Conservation (phyloP, 2,888 invertebrate genomes). For the Dione vanillae region DNA sequence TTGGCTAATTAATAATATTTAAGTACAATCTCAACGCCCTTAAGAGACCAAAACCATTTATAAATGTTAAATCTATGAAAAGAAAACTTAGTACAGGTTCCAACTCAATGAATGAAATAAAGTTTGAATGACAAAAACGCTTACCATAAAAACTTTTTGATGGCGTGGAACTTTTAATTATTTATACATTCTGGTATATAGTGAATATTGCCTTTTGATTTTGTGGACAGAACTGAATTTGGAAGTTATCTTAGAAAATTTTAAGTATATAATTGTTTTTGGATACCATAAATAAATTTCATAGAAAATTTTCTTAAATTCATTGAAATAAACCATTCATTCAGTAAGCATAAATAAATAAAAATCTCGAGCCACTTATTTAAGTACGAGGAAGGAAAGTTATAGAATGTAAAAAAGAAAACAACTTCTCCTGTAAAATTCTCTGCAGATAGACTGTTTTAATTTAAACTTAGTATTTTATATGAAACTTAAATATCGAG, state of each 20-base stretch:
- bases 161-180: constrained; percentile 9
- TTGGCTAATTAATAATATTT: not conserved
- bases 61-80: constrained; percentile 12
- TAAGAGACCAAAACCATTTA: constrained; percentile 6
- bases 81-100: constrained; percentile 13
- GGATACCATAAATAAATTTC: too few relatives aligned
- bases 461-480: constrained; percentile 21
- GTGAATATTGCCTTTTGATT: not conserved
- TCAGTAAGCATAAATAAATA: not conserved
- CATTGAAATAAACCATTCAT: not conserved
- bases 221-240: not conserved
- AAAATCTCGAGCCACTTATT: not conserved
- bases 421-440: not conserved
- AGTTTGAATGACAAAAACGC: constrained; percentile 18
- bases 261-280: too few relatives aligned
- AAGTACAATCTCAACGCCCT: not conserved
- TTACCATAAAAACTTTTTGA: constrained; percentile 21
- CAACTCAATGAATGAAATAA: constrained; percentile 23
- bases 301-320: too few relatives aligned
- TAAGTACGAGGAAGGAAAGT: not conserved
- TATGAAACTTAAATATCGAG: not conserved
- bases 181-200: not conserved
- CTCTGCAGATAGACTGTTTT: constrained; percentile 17
- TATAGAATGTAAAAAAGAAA: not conserved
- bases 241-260: not conserved